Base-by-base conservation (phyloP, 1,140 invertebrate species). In the Drosophila lini region DNA sequence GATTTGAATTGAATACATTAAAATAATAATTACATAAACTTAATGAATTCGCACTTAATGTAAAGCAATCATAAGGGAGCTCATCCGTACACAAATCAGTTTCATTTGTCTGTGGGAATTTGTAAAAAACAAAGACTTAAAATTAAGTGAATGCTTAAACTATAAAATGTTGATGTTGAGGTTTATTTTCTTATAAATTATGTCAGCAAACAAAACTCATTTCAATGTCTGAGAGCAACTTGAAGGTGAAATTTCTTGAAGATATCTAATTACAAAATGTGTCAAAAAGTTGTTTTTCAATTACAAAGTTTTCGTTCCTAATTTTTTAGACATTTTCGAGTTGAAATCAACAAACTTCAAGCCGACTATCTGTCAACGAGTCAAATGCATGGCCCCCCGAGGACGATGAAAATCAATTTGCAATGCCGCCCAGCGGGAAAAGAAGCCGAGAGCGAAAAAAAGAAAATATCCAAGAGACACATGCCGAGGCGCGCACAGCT, bases 341-440 rank as follows among this genome's bases (percentile, higher is more conserved):
- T 44, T 19, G 44, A 22, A 52, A 22, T 25, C 32, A 53, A 60
- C n/a, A 34, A 36, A 53, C 22, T 47, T 61, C 11, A 32, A 42
- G 31, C n/a, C 34, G 53, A 60, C 58, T 59, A 45, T 42, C 61
- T 67, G 61, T 59, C 71, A 76, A 76, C 53, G 56, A 63, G 81
- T 76, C 78, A 74, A 86, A 79, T 56, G 70, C 71, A 82, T 70
- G 36, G 68, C 64, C 68, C 68, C 80, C 76, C 40, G 25, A 10
- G 48, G 73, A 76, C 83, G 42, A 83, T 83, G 81, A 88, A 86
- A 86, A 86, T 86, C 83, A 86, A 86, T 86, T 86, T 84, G 71
- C 74, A 56, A 86, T 57, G 52, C 76, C 75, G 68, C 76, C 45
- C 48, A 58, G n/a, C 19, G 71, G 25, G 13, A 47, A 67, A 61